Conservation (phyloP, 2,797 vertebrate genomes). For the Sebastiscus albofasciatus region DNA sequence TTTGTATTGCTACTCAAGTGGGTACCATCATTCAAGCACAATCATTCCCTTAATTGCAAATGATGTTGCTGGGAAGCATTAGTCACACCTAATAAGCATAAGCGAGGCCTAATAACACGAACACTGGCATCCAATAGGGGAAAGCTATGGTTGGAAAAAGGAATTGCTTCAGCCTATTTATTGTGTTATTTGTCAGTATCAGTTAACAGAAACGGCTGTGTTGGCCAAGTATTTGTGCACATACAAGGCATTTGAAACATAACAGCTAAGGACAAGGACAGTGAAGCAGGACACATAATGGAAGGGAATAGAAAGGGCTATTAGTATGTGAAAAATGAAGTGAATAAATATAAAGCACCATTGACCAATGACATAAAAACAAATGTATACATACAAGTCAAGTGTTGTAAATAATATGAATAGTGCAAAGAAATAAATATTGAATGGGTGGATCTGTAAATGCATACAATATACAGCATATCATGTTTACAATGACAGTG, state of each 20-base stretch:
- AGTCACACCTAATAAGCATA: slow-evolving; percentile 6
- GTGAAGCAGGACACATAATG: background rate
- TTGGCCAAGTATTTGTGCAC: background rate
- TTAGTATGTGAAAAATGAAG: background rate
- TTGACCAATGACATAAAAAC: no score
- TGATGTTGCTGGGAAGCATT: slow-evolving; percentile 12
- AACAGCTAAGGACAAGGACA: background rate
- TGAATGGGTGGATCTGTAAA: no score
- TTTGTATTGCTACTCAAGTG: slow-evolving; percentile 4
- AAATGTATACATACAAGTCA: no score
- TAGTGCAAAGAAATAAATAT: no score
- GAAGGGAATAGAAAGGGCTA: background rate
- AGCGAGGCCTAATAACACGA: background rate
- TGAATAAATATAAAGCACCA: no score
- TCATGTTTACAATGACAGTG: background rate
- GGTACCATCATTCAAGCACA: background rate
- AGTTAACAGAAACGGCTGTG: background rate
- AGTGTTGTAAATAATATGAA: no score
- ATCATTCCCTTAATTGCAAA: slow-evolving; percentile 31
- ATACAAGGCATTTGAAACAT: background rate
- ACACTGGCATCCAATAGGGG: background rate
- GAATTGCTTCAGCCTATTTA: background rate
- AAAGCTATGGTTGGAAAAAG: background rate
- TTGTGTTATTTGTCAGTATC: background rate
- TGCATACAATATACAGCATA: no score